Percentiles rank a stretch among this genome's conserved stretches.
These are phyloP conservation scores for Entomyzon cyanotis DNA, from an alignment of 2,113 vertebrate species.

Conservation along the genomic window DNA sequence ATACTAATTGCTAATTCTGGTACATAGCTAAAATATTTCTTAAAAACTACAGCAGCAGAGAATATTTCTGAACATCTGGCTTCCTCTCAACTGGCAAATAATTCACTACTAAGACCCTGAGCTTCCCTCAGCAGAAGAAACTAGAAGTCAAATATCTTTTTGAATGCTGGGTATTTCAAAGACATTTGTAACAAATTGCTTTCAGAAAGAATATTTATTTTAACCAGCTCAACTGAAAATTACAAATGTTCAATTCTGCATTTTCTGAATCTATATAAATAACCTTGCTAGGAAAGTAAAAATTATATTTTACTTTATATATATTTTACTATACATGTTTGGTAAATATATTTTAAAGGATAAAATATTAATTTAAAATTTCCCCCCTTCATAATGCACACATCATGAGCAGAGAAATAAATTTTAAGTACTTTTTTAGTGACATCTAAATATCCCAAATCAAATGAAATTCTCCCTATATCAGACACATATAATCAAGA, in stretches of 20 bases:
- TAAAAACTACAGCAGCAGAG: neutral
- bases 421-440: neutral
- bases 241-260: neutral
- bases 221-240: neutral
- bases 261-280: neutral
- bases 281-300: neutral
- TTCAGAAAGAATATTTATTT: neutral
- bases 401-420: neutral
- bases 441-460: neutral
- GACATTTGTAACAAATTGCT: neutral
- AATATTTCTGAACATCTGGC: slow-evolving; percentile 24
- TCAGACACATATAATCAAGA: neutral
- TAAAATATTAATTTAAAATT: neutral
- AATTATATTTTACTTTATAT: neutral
- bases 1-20: slow-evolving; percentile 40
- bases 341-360: neutral
- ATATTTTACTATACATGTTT: neutral
- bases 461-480: neutral
- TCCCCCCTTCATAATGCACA: rapidly evolving
- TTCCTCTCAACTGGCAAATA: neutral
- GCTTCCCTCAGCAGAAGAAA: neutral
- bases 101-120: neutral
- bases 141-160: neutral
- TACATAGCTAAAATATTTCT: neutral
- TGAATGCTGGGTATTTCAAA: neutral